Evolutionary conservation across 1,140 invertebrate species (phyloP).

Genomic region (Diprion similis): DNA sequence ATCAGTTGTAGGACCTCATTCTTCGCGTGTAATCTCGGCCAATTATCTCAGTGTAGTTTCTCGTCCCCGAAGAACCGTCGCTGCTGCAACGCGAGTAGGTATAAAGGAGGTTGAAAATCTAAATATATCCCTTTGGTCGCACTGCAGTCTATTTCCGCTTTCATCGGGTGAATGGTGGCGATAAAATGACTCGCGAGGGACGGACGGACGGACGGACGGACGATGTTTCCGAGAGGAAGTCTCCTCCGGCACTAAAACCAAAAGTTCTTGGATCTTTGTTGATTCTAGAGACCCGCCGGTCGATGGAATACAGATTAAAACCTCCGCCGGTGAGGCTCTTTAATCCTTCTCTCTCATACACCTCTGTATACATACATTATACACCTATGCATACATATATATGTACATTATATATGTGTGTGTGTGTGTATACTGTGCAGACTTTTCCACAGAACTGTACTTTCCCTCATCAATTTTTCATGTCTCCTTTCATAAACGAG

Average conservation of each 20-base stretch:
- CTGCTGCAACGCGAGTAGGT: not conserved
- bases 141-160: constrained; percentile 2
- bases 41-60: not conserved
- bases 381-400: not conserved
- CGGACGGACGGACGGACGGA: not conserved
- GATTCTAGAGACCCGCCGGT: not conserved
- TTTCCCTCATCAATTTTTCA: too few relatives aligned
- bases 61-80: not conserved
- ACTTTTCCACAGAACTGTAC: too few relatives aligned
- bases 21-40: not conserved
- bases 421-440: too few relatives aligned
- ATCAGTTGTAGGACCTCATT: not conserved
- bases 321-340: not conserved
- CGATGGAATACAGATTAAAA: constrained; percentile 1
- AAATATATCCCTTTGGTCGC: not conserved
- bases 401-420: too few relatives aligned
- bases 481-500: too few relatives aligned
- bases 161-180: constrained; percentile 1
- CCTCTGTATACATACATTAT: not conserved
- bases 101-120: not conserved
- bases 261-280: not conserved
- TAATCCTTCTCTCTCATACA: not conserved
- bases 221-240: constrained; percentile 2
- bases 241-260: not conserved
- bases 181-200: constrained; percentile 2